Base-by-base conservation (phyloP, 2,113 vertebrate species). In the Melanerpes formicivorus region DNA sequence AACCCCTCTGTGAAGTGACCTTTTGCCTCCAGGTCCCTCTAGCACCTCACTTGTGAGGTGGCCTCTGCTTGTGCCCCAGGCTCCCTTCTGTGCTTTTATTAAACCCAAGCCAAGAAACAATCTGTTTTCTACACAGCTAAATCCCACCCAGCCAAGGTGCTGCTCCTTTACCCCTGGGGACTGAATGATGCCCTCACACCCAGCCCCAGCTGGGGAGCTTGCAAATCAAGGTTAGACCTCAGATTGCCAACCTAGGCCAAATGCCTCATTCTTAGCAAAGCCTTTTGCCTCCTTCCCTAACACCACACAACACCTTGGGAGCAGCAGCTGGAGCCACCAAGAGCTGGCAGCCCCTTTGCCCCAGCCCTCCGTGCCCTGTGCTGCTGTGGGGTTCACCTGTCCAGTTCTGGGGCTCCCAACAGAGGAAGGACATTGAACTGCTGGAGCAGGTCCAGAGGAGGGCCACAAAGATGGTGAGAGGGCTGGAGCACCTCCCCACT, bases 271-370 rank as follows among this genome's bases (percentile, higher is more conserved):
- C 76, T 59, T 73, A 88, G 80, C 44, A 84, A 81, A 82, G 74
- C 95, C 94, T 95, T 96, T 96, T 62, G 44, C 93, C 96, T 95
- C 92, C 92, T 95, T 94, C 92, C 92, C 89, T 25, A 82, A 92
- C 0, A 3, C 67, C 80, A 75, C 64, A 22, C 17, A 26, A 17
- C 8, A 1, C 25, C 87, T 59, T 1, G 0, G 29, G 63, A 29
- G 34, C 64, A 37, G 52, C n/a, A 73, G 71, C 19, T 44, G 2
- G 16, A 18, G 30, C 2, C 22, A n/a, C 37, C 1, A 0, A 32
- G 75, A 56, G 67, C 12, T 1, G n/a, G 86, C 80, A 77, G 37
- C 26, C 26, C 59, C 74, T 4, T 3, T 11, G 42, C 71, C 12
- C 75, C 1, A 29, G 55, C 26, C 27, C 22, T 52, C 50, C 22